Percentiles rank a stretch among this genome's conserved stretches.
phyloP scores from a whole-genome alignment of 2,888 invertebrate species.

The Thymelicus sylvestris region DNA sequence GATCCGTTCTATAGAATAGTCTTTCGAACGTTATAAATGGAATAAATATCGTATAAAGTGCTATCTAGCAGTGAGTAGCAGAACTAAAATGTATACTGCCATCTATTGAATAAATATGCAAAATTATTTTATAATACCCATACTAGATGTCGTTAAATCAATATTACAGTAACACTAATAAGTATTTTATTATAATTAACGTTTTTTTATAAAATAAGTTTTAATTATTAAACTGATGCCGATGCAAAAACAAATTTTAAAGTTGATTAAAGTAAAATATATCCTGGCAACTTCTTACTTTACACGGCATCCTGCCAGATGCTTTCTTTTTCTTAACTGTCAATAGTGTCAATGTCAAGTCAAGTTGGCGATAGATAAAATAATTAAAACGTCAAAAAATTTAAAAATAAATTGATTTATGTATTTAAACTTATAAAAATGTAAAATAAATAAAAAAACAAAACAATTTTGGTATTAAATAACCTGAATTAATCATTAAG shows the following conservation, averaged over 20 bases:
- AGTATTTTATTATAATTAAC: neutral
- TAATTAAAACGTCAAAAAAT: no score
- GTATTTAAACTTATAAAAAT: no score
- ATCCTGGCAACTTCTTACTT: no score
- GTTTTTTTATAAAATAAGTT: no score
- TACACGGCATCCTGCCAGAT: no score
- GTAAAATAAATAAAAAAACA: neutral
- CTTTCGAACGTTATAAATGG: neutral
- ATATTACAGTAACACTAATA: neutral
- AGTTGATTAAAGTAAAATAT: no score
- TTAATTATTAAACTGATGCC: no score
- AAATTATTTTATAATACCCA: neutral
- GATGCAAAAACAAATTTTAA: no score
- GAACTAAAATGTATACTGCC: conserved; percentile 44
- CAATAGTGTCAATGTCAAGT: neutral
- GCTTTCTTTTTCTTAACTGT: neutral
- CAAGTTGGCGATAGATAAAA: no score
- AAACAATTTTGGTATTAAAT: no score
- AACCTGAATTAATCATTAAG: no score
- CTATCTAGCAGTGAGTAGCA: conserved; percentile 58
- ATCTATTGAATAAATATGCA: conserved; percentile 15
- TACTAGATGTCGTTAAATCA: conserved; percentile 12
- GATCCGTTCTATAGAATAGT: neutral
- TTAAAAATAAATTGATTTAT: no score
- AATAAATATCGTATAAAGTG: conserved; percentile 36